A percentile compares a stretch with the other conserved stretches of the same genome.
Conservation (phyloP, 1,140 invertebrate species). For the Trinorchestia longiramus region DNA sequence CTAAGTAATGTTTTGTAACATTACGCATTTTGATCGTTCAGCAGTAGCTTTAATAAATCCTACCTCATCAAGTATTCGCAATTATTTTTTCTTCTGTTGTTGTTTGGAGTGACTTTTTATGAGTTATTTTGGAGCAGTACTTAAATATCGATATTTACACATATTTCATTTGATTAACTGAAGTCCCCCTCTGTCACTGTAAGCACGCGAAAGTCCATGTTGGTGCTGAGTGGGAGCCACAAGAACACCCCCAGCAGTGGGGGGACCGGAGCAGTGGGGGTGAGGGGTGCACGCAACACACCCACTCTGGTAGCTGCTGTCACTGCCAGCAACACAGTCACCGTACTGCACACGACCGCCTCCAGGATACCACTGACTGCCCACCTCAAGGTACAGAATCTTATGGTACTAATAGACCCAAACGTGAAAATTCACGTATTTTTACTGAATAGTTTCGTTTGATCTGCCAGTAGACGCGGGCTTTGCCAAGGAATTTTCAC, state of each 20-base stretch:
- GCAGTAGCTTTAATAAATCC: neutral
- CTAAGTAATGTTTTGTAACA: neutral
- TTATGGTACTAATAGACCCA: too few relatives aligned
- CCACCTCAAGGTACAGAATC: constrained; percentile 24
- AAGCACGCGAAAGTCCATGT: constrained; percentile 20
- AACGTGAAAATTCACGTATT: too few relatives aligned
- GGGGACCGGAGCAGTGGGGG: neutral
- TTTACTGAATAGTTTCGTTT: too few relatives aligned
- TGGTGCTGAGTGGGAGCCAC: constrained; percentile 32
- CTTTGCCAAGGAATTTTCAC: too few relatives aligned
- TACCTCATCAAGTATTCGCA: neutral
- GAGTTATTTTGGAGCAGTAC: too few relatives aligned
- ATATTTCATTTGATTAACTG: neutral
- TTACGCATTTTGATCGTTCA: neutral
- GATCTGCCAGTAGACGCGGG: too few relatives aligned
- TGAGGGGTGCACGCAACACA: constrained; percentile 3
- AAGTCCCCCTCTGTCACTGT: neutral
- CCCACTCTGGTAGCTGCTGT: neutral
- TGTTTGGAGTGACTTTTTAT: too few relatives aligned
- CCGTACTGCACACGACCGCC: constrained; percentile 33
- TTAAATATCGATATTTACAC: neutral
- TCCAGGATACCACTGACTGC: constrained; percentile 49
- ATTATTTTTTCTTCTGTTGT: neutral
- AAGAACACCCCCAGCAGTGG: neutral
- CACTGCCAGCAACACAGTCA: constrained; percentile 36